These are phyloP conservation scores for Rhinolophus ferrumequinum DNA, from an alignment of 2,113 vertebrate species.

Conservation along the genomic window DNA sequence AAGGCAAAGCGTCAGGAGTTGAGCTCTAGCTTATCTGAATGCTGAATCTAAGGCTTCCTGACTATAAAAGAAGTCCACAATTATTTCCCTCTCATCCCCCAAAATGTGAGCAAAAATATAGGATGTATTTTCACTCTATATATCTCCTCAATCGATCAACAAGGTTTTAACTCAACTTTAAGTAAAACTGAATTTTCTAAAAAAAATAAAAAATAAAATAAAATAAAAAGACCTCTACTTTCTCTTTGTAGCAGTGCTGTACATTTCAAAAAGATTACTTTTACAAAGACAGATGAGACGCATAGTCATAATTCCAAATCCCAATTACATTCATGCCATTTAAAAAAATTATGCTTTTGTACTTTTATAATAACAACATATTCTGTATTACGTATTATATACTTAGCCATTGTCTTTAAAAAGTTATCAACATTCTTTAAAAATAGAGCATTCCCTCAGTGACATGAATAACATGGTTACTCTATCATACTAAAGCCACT, in stretches of 20 bases:
- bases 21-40: neutral
- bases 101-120: neutral
- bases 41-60: slow-evolving; percentile 32
- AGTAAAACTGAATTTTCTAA: neutral
- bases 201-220: neutral
- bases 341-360: slow-evolving; percentile 12
- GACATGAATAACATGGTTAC: slow-evolving; percentile 26
- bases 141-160: neutral
- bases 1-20: neutral
- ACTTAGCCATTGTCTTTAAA: neutral
- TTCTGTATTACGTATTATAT: neutral
- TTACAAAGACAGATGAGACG: slow-evolving; percentile 8
- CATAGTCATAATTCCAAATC: slow-evolving; percentile 4
- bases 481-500: neutral
- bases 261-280: slow-evolving; percentile 24
- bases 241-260: neutral
- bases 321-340: neutral
- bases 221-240: neutral
- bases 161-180: slow-evolving; percentile 26
- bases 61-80: neutral
- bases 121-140: neutral
- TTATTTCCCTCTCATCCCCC: neutral
- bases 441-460: slow-evolving; percentile 20
- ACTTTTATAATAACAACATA: slow-evolving; percentile 13
- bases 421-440: neutral